phyloP scores from a whole-genome alignment of 1,140 invertebrate species.

The Ericerus pela region DNA sequence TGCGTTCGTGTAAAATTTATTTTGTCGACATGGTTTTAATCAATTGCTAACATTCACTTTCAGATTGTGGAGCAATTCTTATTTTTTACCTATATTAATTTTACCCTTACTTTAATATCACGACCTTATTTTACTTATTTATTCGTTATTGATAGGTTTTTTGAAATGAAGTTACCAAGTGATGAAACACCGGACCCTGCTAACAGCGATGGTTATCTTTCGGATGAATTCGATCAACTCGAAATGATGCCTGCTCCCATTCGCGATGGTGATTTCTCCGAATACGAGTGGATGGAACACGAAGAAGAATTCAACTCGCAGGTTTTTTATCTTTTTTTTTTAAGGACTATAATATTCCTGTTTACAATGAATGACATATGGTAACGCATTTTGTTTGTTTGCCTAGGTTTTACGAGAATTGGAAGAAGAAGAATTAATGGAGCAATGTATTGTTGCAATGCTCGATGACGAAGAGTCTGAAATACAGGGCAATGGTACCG shows the following conservation, averaged over 20 bases:
- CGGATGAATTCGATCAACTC: neutral
- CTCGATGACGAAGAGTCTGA: slow-evolving; percentile 39
- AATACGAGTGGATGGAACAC: slow-evolving; percentile 84
- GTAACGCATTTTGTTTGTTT: neutral
- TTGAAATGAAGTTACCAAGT: slow-evolving; percentile 4
- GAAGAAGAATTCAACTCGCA: slow-evolving; percentile 77
- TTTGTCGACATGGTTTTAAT: too few relatives aligned
- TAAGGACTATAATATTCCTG: neutral
- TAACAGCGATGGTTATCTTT: neutral
- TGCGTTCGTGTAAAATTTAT: too few relatives aligned
- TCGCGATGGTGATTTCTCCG: slow-evolving; percentile 58
- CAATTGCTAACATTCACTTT: too few relatives aligned
- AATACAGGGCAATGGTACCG: neutral
- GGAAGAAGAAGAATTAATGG: slow-evolving; percentile 73
- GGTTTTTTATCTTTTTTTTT: slow-evolving; percentile 33
- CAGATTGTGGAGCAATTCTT: too few relatives aligned
- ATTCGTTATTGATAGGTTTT: too few relatives aligned
- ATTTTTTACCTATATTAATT: too few relatives aligned
- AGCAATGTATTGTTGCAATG: slow-evolving; percentile 71
- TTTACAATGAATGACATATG: neutral
- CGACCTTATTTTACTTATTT: too few relatives aligned
- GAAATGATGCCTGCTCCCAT: slow-evolving; percentile 25
- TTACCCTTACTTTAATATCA: too few relatives aligned
- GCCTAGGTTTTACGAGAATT: slow-evolving; percentile 62
- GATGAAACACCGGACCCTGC: neutral